These are phyloP conservation scores for Heliconius nattereri DNA, from an alignment of 1,140 invertebrate genomes.

Conservation along the genomic window DNA sequence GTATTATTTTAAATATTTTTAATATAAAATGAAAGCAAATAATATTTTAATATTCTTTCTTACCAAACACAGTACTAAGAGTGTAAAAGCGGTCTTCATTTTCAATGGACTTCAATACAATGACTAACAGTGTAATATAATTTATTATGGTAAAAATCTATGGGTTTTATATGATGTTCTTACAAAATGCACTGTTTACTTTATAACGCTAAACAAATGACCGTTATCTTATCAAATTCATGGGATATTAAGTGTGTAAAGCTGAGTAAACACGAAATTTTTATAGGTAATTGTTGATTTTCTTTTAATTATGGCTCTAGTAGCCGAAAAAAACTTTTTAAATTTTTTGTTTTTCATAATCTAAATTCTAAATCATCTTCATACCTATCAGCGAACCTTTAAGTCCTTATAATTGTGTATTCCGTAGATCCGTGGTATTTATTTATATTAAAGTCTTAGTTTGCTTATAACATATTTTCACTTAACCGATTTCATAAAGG, in stretches of 20 bases:
- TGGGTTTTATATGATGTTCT: conserved; percentile 45
- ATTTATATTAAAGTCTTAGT: no score
- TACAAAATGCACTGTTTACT: conserved; percentile 46
- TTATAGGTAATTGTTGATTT: background rate
- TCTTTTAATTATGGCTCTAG: background rate
- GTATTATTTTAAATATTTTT: background rate
- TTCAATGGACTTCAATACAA: conserved; percentile 16
- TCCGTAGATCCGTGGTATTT: no score
- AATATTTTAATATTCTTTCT: conserved; percentile 15
- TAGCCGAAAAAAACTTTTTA: background rate
- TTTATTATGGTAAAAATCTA: conserved; percentile 21
- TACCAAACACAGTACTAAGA: conserved; percentile 16
- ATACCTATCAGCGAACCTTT: no score
- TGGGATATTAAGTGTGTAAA: conserved; percentile 38
- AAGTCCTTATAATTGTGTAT: no score
- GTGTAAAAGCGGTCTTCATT: conserved; percentile 19
- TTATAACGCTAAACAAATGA: conserved; percentile 34
- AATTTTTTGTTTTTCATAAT: no score
- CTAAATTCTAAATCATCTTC: no score
- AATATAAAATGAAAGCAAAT: background rate
- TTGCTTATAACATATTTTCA: no score
- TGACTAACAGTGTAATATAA: conserved; percentile 13
- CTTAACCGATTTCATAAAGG: no score
- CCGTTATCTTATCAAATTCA: conserved; percentile 44
- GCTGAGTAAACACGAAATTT: conserved; percentile 16